Evolutionary conservation across 2,888 invertebrate genomes (phyloP).

Genomic region (Thyatira batis): DNA sequence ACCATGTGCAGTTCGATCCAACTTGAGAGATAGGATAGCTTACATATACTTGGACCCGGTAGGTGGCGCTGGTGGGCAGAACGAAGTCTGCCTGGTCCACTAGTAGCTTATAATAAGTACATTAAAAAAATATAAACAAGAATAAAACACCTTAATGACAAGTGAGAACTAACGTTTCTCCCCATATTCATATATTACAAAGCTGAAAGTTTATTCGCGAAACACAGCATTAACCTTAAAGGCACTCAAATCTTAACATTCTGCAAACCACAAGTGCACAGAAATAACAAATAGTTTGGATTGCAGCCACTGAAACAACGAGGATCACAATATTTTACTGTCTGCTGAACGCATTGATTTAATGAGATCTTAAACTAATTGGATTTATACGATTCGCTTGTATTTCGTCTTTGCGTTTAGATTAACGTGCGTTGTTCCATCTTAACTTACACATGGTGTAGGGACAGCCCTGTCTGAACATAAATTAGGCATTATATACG

Average conservation of each 20-base stretch:
- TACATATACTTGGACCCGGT: too few species aligned
- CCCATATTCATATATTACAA: background rate
- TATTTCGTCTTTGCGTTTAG: slow-evolving; percentile 58
- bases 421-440: slow-evolving; percentile 50
- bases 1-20: too few species aligned
- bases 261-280: slow-evolving; percentile 48
- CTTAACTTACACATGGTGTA: slow-evolving; percentile 42
- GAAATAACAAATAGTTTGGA: slow-evolving; percentile 77
- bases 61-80: too few species aligned
- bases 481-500: slow-evolving; percentile 66
- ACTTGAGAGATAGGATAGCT: too few species aligned
- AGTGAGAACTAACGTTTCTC: background rate
- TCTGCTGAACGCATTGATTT: slow-evolving; percentile 75
- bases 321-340: slow-evolving; percentile 68
- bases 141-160: background rate
- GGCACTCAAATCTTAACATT: slow-evolving; percentile 48
- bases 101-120: too few species aligned
- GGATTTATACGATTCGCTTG: slow-evolving; percentile 68
- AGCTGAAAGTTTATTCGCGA: background rate
- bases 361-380: slow-evolving; percentile 77
- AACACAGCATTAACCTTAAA: slow-evolving; percentile 26
- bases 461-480: slow-evolving; percentile 48
- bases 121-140: background rate
- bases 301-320: slow-evolving; percentile 73
- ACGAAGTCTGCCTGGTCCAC: too few species aligned